These are phyloP conservation scores for Rhopalosiphum padi DNA, from an alignment of 1,140 invertebrate species.

Conservation along the genomic window DNA sequence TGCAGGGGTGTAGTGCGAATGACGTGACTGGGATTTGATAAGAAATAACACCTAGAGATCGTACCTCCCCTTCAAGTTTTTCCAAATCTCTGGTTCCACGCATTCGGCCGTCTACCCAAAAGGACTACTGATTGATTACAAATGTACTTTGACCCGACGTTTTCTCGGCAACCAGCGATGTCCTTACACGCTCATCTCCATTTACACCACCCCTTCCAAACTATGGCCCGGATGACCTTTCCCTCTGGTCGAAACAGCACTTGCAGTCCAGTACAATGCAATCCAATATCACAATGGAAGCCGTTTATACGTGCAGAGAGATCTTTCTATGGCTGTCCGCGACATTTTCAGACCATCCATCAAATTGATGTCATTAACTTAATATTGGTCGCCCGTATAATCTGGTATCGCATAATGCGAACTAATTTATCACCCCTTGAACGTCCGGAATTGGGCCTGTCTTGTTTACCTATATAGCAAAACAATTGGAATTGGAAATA, in stretches of 20 bases:
- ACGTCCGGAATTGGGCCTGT: neutral
- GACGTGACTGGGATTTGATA: constrained; percentile 21
- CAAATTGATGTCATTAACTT: constrained; percentile 18
- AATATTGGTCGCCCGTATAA: constrained; percentile 6
- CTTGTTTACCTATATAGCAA: constrained; percentile 15
- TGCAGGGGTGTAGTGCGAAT: neutral
- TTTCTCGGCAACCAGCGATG: neutral
- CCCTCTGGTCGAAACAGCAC: neutral
- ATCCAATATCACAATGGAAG: constrained; percentile 23
- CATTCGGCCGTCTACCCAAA: neutral
- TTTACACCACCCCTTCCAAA: neutral
- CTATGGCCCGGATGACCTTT: neutral
- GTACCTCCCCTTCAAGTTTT: constrained; percentile 4
- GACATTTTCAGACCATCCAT: constrained; percentile 15
- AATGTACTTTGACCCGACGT: constrained; percentile 22
- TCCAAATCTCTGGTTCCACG: neutral
- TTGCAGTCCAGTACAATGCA: neutral
- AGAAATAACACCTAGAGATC: constrained; percentile 22
- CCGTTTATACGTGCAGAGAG: neutral
- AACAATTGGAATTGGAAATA: constrained; percentile 27
- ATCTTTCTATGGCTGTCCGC: constrained; percentile 7
- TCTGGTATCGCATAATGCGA: neutral
- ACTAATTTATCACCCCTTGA: neutral
- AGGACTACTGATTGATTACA: constrained; percentile 19
- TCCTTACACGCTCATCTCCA: constrained; percentile 18